Percentiles rank a stretch among this genome's conserved stretches.
phyloP scores from a whole-genome alignment of 2,113 vertebrate species.

The Hystrix cristata region DNA sequence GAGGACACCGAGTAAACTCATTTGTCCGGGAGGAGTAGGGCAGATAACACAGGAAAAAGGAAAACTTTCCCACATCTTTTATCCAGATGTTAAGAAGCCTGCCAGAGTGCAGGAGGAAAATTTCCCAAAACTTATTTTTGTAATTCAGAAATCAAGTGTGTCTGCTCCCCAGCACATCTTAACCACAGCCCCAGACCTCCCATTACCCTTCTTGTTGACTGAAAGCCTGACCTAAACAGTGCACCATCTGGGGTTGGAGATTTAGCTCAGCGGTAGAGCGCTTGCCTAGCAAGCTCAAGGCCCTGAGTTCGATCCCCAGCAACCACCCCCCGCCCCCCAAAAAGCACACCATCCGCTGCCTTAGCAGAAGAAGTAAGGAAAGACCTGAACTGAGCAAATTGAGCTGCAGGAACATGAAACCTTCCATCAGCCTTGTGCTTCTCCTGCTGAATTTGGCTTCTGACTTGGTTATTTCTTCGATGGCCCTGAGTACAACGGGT shows the following conservation, averaged over 20 bases:
- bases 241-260: background rate
- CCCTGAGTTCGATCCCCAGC: no score
- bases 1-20: background rate
- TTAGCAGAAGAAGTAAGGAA: background rate
- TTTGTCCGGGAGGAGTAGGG: slow-evolving; percentile 41
- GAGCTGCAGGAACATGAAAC: background rate
- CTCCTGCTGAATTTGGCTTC: slow-evolving; percentile 32
- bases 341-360: background rate
- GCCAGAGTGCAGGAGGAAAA: slow-evolving; percentile 65
- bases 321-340: background rate
- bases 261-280: no score
- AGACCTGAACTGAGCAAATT: background rate
- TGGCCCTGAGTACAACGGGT: background rate
- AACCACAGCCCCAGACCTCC: slow-evolving; percentile 65
- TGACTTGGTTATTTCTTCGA: background rate
- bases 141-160: slow-evolving; percentile 74
- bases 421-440: background rate
- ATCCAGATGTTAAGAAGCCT: slow-evolving; percentile 78
- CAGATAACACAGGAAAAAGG: slow-evolving; percentile 62
- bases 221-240: slow-evolving; percentile 63
- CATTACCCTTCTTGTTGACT: background rate
- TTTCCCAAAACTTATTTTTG: slow-evolving; percentile 79
- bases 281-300: no score
- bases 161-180: slow-evolving; percentile 61
- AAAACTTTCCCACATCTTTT: slow-evolving; percentile 74